Percentiles rank a stretch among this genome's conserved stretches.
Conservation (phyloP, 2,113 vertebrate species). For the Penelope pileata region DNA sequence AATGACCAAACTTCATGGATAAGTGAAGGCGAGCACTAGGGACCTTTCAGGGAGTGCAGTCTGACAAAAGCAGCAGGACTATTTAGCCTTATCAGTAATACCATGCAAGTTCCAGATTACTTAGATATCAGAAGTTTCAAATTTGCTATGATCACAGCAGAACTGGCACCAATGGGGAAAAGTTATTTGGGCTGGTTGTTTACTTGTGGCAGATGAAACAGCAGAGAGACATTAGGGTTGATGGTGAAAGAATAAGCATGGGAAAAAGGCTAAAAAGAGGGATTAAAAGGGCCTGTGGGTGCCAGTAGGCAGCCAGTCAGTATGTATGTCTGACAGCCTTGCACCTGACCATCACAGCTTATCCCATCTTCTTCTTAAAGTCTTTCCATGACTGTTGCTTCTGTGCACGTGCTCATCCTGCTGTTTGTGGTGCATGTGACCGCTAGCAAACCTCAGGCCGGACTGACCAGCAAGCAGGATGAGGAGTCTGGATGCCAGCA, state of each 20-base stretch:
- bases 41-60: background rate
- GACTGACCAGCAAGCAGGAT: background rate
- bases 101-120: background rate
- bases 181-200: background rate
- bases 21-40: background rate
- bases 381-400: background rate
- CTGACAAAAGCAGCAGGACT: background rate
- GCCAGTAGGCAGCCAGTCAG: background rate
- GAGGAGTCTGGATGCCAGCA: background rate
- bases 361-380: background rate
- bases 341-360: background rate
- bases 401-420: background rate
- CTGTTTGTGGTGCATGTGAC: too few species aligned
- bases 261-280: background rate
- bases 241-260: background rate
- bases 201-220: background rate
- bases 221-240: background rate
- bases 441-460: background rate
- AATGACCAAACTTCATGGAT: background rate
- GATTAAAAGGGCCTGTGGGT: background rate
- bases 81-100: background rate
- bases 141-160: background rate
- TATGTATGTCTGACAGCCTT: background rate
- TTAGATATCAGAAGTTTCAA: background rate
- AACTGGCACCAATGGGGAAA: background rate